A percentile compares a stretch with the other conserved stretches of the same genome.
These are phyloP conservation scores for Scotopteryx bipunctaria DNA, from an alignment of 2,888 invertebrate genomes.

Conservation along the genomic window DNA sequence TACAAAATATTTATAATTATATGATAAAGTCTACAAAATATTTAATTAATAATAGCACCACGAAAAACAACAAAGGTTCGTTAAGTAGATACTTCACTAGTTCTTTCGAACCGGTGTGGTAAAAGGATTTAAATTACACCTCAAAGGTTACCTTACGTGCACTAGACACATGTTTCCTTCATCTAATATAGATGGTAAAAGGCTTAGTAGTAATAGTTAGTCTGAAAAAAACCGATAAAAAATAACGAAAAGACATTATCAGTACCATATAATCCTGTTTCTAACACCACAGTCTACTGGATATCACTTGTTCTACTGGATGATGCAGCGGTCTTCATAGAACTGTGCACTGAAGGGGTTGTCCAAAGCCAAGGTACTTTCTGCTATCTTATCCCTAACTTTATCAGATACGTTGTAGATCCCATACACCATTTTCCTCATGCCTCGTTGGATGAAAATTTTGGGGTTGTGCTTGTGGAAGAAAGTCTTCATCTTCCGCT, in stretches of 20 bases:
- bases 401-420: slow-evolving; percentile 63
- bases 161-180: too few relatives aligned
- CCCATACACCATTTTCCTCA: slow-evolving; percentile 58
- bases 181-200: too few relatives aligned
- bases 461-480: slow-evolving; percentile 60
- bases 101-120: too few relatives aligned
- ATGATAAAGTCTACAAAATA: too few relatives aligned
- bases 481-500: slow-evolving; percentile 59
- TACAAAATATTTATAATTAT: too few relatives aligned
- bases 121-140: too few relatives aligned
- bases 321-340: slow-evolving; percentile 62
- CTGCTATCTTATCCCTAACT: slow-evolving; percentile 64
- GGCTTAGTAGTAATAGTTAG: too few relatives aligned
- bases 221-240: background rate
- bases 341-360: slow-evolving; percentile 67
- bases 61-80: too few relatives aligned
- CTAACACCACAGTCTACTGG: slow-evolving; percentile 15
- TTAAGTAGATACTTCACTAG: too few relatives aligned
- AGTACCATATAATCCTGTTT: slow-evolving; percentile 18
- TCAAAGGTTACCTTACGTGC: too few relatives aligned
- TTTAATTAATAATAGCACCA: too few relatives aligned
- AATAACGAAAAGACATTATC: slow-evolving; percentile 7
- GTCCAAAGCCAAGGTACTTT: slow-evolving; percentile 59
- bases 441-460: slow-evolving; percentile 45
- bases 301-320: slow-evolving; percentile 44